phyloP scores from a whole-genome alignment of 2,888 invertebrate species.

The Plagodis pulveraria region DNA sequence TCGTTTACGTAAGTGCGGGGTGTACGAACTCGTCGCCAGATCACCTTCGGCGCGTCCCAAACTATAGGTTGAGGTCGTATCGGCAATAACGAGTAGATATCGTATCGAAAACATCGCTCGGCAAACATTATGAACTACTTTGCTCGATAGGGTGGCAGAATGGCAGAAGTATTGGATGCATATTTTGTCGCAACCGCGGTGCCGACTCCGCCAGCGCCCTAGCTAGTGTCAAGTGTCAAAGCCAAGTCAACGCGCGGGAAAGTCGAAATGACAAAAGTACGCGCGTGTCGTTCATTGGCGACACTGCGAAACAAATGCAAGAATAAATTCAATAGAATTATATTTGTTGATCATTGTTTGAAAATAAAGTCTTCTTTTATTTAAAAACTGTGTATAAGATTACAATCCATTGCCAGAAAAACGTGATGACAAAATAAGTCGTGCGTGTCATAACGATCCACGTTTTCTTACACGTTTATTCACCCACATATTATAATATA shows the following conservation, averaged over 20 bases:
- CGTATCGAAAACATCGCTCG: slow-evolving; percentile 62
- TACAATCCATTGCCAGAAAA: neutral
- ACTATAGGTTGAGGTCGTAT: slow-evolving; percentile 76
- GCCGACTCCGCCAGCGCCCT: too few relatives aligned
- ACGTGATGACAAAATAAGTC: neutral
- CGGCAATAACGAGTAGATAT: slow-evolving; percentile 60
- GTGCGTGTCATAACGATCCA: slow-evolving; percentile 1
- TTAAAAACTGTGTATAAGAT: neutral
- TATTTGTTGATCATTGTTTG: slow-evolving; percentile 5
- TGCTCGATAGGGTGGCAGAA: too few relatives aligned
- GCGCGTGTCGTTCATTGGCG: slow-evolving; percentile 22
- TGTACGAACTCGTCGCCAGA: slow-evolving; percentile 67
- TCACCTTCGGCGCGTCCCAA: slow-evolving; percentile 79
- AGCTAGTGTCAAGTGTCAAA: too few relatives aligned
- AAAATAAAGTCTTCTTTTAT: slow-evolving; percentile 7
- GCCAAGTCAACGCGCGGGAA: slow-evolving; percentile 43
- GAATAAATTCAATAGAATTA: slow-evolving; percentile 14
- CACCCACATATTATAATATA: neutral
- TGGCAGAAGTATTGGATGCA: too few relatives aligned
- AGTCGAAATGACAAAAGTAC: slow-evolving; percentile 55
- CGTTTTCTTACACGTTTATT: slow-evolving; percentile 12
- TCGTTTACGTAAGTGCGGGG: slow-evolving; percentile 76
- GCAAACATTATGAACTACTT: slow-evolving; percentile 63
- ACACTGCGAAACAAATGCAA: slow-evolving; percentile 24
- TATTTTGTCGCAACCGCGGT: too few relatives aligned